Conservation (phyloP, 2,888 invertebrate species). For the Aspidiotus destructor region DNA sequence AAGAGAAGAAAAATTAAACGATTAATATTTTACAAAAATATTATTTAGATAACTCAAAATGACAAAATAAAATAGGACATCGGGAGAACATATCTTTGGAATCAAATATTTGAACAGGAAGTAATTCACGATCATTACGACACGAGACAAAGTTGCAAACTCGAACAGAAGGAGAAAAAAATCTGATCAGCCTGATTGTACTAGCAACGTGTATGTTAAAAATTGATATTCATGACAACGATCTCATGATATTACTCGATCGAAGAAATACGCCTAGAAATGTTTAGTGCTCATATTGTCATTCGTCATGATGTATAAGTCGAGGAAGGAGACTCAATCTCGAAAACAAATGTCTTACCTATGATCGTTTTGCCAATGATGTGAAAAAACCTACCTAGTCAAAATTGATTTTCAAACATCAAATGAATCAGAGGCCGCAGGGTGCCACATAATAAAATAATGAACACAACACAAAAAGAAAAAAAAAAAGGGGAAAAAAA, state of each 20-base stretch:
- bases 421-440: not conserved
- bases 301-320: not conserved
- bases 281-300: constrained; percentile 13
- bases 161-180: not conserved
- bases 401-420: too few species aligned
- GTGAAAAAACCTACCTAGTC: not conserved
- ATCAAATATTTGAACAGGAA: too few species aligned
- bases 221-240: not conserved
- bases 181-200: constrained; percentile 7
- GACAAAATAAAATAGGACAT: too few species aligned
- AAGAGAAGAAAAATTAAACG: not conserved
- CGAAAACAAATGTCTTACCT: constrained; percentile 8
- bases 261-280: not conserved
- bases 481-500: not conserved
- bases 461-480: constrained; percentile 5
- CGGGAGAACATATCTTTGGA: too few species aligned
- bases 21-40: too few species aligned
- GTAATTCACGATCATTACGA: too few species aligned
- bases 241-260: not conserved
- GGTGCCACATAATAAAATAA: constrained; percentile 12
- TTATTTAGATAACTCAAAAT: too few species aligned
- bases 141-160: too few species aligned
- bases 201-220: not conserved
- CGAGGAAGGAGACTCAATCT: not conserved
- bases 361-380: not conserved